Evolutionary conservation across 2,888 invertebrate species (phyloP), one percentile per base, ranked within the genome.

Genomic region (Globia sparganii): DNA sequence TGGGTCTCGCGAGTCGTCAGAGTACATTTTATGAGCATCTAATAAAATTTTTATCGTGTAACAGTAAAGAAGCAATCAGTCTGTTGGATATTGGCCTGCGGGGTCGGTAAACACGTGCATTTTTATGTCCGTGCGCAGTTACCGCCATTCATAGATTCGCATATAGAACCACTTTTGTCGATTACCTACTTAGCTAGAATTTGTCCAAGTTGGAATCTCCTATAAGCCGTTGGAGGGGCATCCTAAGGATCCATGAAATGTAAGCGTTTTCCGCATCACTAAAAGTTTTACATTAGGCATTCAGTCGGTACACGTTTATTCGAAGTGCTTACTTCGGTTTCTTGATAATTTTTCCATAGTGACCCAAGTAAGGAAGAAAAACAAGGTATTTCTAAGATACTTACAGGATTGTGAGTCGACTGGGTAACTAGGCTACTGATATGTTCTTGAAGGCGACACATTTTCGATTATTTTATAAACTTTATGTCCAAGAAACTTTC

Each of bases 61-160:
- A 96, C 95, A 96, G 95, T 96, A 96, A 96, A 96, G 96, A 96
- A 96, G 96, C 96, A 96, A 96, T 96, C 96, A 95, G 96, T 95
- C 94, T 92, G 94, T 92, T 90, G 94, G 94, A 95, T 96, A 96
- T 96, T 96, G 96, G 96, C 94, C 94, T 93, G 94, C 91, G 93
- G 92, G 93, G 93, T 95, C 91, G 94, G 96, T 96, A 96, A 96
- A 96, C 96, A 96, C 95, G 95, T 95, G 95, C 94, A 94, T 94
- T 94, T 96, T 96, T 96, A 96, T 95, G 94, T 92, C 83, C 88
- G 86, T 88, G 89, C 90, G 91, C 91, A 92, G 94, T 95, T 93
- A 93, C 91, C 92, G 90, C 92, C 91, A 92, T 93, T 92, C 93
- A 92, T 91, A 91, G 91, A 92, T 91, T 90, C 83, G 88, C 80